Base-by-base conservation (phyloP, 2,888 invertebrate species). In the Drosophila siamana region DNA sequence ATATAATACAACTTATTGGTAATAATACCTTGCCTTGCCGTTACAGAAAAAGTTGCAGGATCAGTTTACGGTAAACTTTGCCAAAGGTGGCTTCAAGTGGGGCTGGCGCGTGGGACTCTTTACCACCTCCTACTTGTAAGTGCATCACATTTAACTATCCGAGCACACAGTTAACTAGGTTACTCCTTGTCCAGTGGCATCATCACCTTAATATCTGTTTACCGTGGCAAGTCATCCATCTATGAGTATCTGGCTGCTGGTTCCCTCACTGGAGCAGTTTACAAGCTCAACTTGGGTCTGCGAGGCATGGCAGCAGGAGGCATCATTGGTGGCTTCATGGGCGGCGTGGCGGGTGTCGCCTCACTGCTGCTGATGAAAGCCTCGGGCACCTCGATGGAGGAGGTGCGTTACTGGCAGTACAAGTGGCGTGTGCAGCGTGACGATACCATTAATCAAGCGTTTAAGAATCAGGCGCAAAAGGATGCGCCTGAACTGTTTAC, bases 31-130 rank as follows among this genome's bases (percentile, higher is more conserved):
- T 9, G 5, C 9, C 4, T 0, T n/a, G n/a, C 9, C 19, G 0
- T 33, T 22, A 13, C 90, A 96, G 95, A 94, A 94, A 93, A 94
- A 94, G 83, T 90, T 97, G 13, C 96, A 96, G 92, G 95, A 96
- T 89, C 92, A 93, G 89, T 95, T 96, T 0, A 95, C 94, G 0
- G 48, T 95, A 15, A 94, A 94, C 73, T 96, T 97, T 92, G 94
- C 94, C 0, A 95, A 93, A 92, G 96, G 96, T n/a, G 96, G 95
- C 0, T 93, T 93, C 13, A 93, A 93, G 77, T 95, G 95, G 94
- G 95, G 95, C 3, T 95, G 95, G 95, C 93, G 95, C 80, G 86
- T 96, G 24, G 93, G 94, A 5, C 86, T 94, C 0, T 97, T 97
- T 83, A 94, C 94, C 40, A 94, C 94, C 26, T 91, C 94, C 13